Evolutionary conservation across 1,140 invertebrate species (phyloP).

Genomic region (Caenorhabditis remanei): DNA sequence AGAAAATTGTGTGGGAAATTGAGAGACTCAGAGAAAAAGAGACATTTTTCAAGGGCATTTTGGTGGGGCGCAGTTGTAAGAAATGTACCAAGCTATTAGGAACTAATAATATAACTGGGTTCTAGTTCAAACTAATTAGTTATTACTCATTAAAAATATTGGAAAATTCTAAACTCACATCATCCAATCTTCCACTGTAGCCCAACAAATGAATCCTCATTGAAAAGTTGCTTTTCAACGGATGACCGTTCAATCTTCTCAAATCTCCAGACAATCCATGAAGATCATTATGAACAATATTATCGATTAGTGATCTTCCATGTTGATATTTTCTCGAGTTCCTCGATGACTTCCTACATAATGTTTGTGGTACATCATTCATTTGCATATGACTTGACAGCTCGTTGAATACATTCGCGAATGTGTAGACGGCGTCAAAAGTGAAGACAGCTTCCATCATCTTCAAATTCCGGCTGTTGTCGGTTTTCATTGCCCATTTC

Average conservation of each 20-base stretch:
- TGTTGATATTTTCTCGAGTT: conserved; percentile 70
- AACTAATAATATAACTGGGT: too few relatives aligned
- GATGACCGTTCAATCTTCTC: conserved; percentile 62
- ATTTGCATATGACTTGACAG: conserved; percentile 65
- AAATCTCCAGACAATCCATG: conserved; percentile 73
- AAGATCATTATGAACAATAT: conserved; percentile 68
- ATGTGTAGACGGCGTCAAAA: conserved; percentile 74
- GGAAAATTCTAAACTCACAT: conserved; percentile 64
- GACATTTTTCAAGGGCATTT: too few relatives aligned
- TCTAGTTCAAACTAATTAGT: too few relatives aligned
- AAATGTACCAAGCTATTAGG: too few relatives aligned
- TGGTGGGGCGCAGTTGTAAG: too few relatives aligned
- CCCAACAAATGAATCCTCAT: conserved; percentile 76
- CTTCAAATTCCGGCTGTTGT: conserved; percentile 68
- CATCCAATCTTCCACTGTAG: conserved; percentile 73
- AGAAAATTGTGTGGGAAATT: too few relatives aligned
- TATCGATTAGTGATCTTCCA: conserved; percentile 70
- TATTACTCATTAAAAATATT: too few relatives aligned
- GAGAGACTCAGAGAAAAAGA: too few relatives aligned
- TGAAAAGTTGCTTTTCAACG: conserved; percentile 71
- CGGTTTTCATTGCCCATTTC: conserved; percentile 66
- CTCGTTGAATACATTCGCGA: conserved; percentile 69
- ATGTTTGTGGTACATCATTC: conserved; percentile 68
- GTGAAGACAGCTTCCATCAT: conserved; percentile 75
- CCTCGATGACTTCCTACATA: conserved; percentile 68